Evolutionary conservation across 2,888 invertebrate genomes (phyloP), one percentile per base, ranked within the genome.

Genomic region (Hypomecis punctinalis): DNA sequence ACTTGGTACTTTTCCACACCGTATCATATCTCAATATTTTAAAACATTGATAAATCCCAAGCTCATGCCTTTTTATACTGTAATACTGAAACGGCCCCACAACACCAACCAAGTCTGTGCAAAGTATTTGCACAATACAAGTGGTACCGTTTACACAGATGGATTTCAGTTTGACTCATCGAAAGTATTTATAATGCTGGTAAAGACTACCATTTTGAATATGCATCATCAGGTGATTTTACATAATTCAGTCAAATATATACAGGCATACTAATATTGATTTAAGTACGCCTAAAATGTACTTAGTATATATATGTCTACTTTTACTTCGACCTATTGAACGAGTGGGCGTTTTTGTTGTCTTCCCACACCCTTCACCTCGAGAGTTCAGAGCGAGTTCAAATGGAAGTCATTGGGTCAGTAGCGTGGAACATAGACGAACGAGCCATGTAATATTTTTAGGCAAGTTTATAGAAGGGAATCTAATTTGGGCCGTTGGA

Each of bases 1-100:
- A 70, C 69, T 71, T 73, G 58, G 84, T 83, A 80, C 72, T 83
- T 86, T 88, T 87, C 86, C 88, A 77, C 76, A 74, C 78, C 72
- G 80, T 85, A 85, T 85, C 84, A 66, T 75, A 75, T 78, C 69
- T 61, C 59, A 58, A 68, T 68, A 69, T 58, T 67, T 61, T 65
- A 53, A 61, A 61, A 54, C 57, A 43, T 51, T 36, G 66, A 69
- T 68, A 70, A 70, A 67, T 69, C 67, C 69, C 63, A 53, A 58
- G 63, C 67, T 61, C 68, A 57, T 66, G 61, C 67, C 65, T 35
- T 47, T 56, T 37, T 45, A 36, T 39, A 46, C n/a, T 53, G 10
- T 51, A 10, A 43, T 39, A 47, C 3, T 51, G 46, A 76, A 73
- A 68, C 72, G 66, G 61, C 63, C 63, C 59, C 61, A 13, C 39